Evolutionary conservation across 2,113 vertebrate species (phyloP).

Genomic region (Calyptomena viridis): DNA sequence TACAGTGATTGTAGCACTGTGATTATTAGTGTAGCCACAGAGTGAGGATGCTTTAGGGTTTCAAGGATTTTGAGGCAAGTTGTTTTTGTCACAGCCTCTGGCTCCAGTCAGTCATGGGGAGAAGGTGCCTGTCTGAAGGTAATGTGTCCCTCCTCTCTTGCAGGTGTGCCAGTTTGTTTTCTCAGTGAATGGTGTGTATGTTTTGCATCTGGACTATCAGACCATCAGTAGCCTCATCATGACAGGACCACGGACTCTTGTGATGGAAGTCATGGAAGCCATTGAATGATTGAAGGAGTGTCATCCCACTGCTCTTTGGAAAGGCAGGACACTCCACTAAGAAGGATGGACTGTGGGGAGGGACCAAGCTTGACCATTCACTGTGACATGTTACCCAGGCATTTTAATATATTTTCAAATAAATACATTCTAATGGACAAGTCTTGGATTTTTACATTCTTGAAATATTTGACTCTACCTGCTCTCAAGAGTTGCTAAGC

Average conservation of each 20-base stretch:
- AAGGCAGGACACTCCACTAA: background rate
- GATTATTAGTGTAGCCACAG: background rate
- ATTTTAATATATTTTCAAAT: background rate
- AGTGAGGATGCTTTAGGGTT: background rate
- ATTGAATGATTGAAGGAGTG: conserved; percentile 50
- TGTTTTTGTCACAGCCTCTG: background rate
- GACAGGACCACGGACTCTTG: conserved; percentile 82
- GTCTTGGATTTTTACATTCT: background rate
- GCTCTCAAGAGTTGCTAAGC: background rate
- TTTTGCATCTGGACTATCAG: conserved; percentile 81
- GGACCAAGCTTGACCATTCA: background rate
- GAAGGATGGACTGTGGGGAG: background rate
- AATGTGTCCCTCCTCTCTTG: background rate
- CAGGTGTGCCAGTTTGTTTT: conserved; percentile 86
- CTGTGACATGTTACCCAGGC: background rate
- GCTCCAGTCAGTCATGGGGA: fast-evolving
- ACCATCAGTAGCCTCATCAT: conserved; percentile 83
- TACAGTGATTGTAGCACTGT: background rate
- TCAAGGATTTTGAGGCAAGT: background rate
- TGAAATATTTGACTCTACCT: background rate
- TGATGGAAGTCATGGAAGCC: conserved; percentile 86
- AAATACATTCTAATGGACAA: background rate
- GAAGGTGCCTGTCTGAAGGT: background rate
- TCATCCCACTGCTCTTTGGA: background rate
- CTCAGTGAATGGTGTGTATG: conserved; percentile 81